A percentile compares a stretch with the other conserved stretches of the same genome.
Conservation (phyloP, 1,140 invertebrate genomes). For the Drosophila seguyi region DNA sequence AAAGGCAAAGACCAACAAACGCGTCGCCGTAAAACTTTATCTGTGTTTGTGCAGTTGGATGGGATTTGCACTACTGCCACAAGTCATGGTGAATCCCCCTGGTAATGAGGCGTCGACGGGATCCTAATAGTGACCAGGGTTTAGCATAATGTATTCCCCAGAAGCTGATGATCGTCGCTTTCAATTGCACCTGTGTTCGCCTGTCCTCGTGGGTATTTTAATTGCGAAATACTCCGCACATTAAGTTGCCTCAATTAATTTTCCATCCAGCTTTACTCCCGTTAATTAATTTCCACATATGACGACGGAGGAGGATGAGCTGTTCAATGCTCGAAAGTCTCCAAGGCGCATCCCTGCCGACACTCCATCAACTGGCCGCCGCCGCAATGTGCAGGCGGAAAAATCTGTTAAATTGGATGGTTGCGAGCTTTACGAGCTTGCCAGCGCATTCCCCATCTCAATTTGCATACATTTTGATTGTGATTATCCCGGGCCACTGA, state of each 20-base stretch:
- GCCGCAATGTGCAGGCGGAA: constrained; percentile 23
- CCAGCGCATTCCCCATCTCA: constrained; percentile 47
- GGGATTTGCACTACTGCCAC: background rate
- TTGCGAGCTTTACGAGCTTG: constrained; percentile 42
- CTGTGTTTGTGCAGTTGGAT: constrained; percentile 58
- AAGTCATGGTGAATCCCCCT: background rate
- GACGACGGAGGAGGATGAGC: constrained; percentile 6
- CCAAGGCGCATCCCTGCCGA: constrained; percentile 24
- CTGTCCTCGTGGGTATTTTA: constrained; percentile 20
- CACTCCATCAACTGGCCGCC: constrained; percentile 45
- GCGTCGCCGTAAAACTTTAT: constrained; percentile 59
- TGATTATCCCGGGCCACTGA: constrained; percentile 75
- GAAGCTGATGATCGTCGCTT: constrained; percentile 5
- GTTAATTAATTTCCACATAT: constrained; percentile 72
- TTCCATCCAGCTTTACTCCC: constrained; percentile 49
- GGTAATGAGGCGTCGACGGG: constrained; percentile 42
- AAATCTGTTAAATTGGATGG: constrained; percentile 78
- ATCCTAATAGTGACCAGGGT: constrained; percentile 22
- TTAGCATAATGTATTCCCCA: constrained; percentile 48
- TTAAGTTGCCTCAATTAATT: constrained; percentile 65
- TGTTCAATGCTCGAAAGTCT: constrained; percentile 5
- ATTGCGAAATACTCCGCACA: constrained; percentile 25
- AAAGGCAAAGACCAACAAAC: constrained; percentile 56
- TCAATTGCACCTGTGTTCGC: constrained; percentile 3
- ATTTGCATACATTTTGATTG: constrained; percentile 80